These are phyloP conservation scores for Coenobita brevimanus DNA, from an alignment of 1,140 invertebrate genomes.

Conservation along the genomic window DNA sequence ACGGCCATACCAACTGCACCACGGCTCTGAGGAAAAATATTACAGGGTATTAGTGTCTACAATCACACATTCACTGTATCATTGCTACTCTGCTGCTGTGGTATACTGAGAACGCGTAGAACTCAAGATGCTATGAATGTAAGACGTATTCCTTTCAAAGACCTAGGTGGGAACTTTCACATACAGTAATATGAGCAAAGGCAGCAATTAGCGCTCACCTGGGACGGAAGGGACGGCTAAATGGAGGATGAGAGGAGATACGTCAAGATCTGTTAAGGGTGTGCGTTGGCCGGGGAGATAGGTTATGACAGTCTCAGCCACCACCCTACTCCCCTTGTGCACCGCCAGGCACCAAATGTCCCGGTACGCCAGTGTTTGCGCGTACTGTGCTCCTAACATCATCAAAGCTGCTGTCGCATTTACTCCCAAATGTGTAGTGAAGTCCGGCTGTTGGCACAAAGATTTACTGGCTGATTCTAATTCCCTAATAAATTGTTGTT, in stretches of 20 bases:
- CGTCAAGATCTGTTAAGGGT: not conserved
- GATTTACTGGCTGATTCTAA: no score
- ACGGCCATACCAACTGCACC: slow-evolving; percentile 4
- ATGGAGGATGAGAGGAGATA: not conserved
- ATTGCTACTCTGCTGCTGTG: not conserved
- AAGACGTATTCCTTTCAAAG: no score
- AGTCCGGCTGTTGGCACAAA: slow-evolving; percentile 31
- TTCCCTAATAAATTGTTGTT: no score
- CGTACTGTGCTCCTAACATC: slow-evolving; percentile 20
- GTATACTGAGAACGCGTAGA: no score
- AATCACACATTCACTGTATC: not conserved
- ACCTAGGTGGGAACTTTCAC: no score
- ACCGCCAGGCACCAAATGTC: slow-evolving; percentile 45
- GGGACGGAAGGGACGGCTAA: not conserved
- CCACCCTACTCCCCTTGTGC: slow-evolving; percentile 8
- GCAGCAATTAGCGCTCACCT: no score
- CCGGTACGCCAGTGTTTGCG: slow-evolving; percentile 21
- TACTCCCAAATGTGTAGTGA: slow-evolving; percentile 16
- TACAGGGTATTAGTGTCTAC: not conserved
- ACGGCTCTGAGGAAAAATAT: not conserved
- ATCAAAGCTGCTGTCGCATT: not conserved
- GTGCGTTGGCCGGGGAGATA: not conserved
- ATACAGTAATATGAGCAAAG: no score
- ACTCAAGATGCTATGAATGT: no score
- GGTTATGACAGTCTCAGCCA: slow-evolving; percentile 16